Conservation (phyloP, 1,140 invertebrate species). For the Luehdorfia chinensis region DNA sequence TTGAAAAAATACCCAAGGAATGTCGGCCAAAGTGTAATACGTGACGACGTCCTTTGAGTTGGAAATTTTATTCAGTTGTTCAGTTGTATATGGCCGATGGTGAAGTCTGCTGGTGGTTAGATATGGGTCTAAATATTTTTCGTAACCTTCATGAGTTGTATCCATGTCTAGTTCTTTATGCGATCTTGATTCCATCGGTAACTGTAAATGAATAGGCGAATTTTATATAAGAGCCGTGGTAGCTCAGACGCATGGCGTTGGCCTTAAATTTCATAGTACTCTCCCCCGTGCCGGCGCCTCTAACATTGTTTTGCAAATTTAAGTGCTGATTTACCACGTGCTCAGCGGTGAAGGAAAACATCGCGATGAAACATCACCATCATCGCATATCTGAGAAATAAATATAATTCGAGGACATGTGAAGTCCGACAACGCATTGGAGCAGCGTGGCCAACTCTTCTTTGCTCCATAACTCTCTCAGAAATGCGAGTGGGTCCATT, state of each 20-base stretch:
- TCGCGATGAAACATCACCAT: neutral
- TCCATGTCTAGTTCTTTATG: constrained; percentile 47
- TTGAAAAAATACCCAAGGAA: constrained; percentile 45
- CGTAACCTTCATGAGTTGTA: constrained; percentile 56
- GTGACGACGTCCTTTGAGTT: constrained; percentile 48
- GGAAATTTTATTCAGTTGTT: constrained; percentile 42
- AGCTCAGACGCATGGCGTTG: too few relatives aligned
- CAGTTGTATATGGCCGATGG: constrained; percentile 51
- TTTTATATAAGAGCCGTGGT: too few relatives aligned
- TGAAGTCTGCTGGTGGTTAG: constrained; percentile 52
- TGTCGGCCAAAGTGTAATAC: constrained; percentile 51
- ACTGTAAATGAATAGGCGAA: too few relatives aligned
- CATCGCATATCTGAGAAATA: neutral
- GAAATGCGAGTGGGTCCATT: too few relatives aligned
- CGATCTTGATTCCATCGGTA: constrained; percentile 27
- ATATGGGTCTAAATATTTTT: constrained; percentile 63
- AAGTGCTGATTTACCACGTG: too few relatives aligned
- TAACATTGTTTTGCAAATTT: too few relatives aligned
- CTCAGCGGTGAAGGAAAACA: too few relatives aligned
- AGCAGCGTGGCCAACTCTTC: neutral
- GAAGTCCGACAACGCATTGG: neutral
- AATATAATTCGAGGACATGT: too few relatives aligned
- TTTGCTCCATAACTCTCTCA: too few relatives aligned
- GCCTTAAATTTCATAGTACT: neutral
- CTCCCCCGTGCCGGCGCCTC: too few relatives aligned